A percentile compares a stretch with the other conserved stretches of the same genome.
Conservation (phyloP, 2,888 invertebrate genomes). For the Zaprionus obscuricornis region DNA sequence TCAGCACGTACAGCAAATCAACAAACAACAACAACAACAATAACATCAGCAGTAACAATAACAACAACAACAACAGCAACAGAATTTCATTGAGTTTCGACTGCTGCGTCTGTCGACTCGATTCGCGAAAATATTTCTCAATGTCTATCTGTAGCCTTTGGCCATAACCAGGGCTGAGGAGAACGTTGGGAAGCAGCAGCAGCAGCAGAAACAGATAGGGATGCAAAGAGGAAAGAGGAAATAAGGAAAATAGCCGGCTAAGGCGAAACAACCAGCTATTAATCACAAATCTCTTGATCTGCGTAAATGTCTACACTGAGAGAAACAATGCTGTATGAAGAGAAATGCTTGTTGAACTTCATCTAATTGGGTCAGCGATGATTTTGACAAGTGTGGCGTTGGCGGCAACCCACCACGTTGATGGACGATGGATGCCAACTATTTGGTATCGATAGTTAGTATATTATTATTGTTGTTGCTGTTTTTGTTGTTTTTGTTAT, state of each 20-base stretch:
- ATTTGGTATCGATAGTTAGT: slow-evolving; percentile 36
- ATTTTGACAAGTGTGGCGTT: slow-evolving; percentile 68
- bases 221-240: slow-evolving; percentile 15
- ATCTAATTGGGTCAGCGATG: slow-evolving; percentile 55
- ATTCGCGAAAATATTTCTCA: slow-evolving; percentile 79
- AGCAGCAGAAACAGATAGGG: too few relatives aligned
- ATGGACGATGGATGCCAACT: slow-evolving; percentile 57
- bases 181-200: too few relatives aligned
- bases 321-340: slow-evolving; percentile 38
- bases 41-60: slow-evolving; percentile 3
- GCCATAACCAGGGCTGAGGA: slow-evolving; percentile 49
- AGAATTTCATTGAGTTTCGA: slow-evolving; percentile 65
- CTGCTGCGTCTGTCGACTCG: slow-evolving; percentile 66
- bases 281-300: slow-evolving; percentile 79
- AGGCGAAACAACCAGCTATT: slow-evolving; percentile 67
- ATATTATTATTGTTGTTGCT: too few relatives aligned
- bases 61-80: slow-evolving; percentile 7
- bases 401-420: slow-evolving; percentile 71
- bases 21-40: background rate
- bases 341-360: background rate
- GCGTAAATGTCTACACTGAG: slow-evolving; percentile 62
- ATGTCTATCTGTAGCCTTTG: slow-evolving; percentile 64
- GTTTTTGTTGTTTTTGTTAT: slow-evolving; percentile 14
- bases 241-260: slow-evolving; percentile 40
- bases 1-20: background rate